These are phyloP conservation scores for Hololepta plana DNA, from an alignment of 2,888 invertebrate species.

Conservation along the genomic window DNA sequence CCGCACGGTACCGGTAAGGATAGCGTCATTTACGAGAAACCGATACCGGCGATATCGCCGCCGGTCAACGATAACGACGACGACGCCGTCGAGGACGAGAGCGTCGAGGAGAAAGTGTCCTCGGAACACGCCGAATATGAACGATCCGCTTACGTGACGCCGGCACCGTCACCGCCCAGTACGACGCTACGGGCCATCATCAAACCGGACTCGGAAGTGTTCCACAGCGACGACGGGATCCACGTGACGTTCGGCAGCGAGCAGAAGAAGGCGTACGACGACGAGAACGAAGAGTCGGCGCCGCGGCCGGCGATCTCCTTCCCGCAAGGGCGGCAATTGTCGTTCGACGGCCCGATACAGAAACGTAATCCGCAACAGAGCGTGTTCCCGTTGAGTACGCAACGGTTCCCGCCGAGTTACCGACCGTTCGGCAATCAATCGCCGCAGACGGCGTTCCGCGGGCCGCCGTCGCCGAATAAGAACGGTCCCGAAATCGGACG, in stretches of 20 bases:
- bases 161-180: conserved; percentile 40
- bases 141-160: conserved; percentile 12
- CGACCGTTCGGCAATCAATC: no score
- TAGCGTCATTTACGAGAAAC: conserved; percentile 61
- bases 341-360: no score
- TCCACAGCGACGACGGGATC: conserved; percentile 63
- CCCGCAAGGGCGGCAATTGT: conserved; percentile 17
- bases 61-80: conserved; percentile 32
- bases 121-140: conserved; percentile 6
- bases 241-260: conserved; percentile 60
- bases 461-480: no score
- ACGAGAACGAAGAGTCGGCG: conserved; percentile 40
- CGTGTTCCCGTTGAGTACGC: no score
- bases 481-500: conserved; percentile 6
- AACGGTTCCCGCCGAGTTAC: no score
- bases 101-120: conserved; percentile 25
- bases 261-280: conserved; percentile 33
- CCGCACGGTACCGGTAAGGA: conserved; percentile 49
- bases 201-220: conserved; percentile 70
- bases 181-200: conserved; percentile 73
- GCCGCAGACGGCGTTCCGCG: no score
- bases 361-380: no score
- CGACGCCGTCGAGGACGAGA: conserved; percentile 34
- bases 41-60: conserved; percentile 61
- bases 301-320: conserved; percentile 41